A percentile compares a stretch with the other conserved stretches of the same genome.
These are phyloP conservation scores for Premnoplex brunnescens DNA, from an alignment of 2,797 vertebrate genomes.

Conservation along the genomic window DNA sequence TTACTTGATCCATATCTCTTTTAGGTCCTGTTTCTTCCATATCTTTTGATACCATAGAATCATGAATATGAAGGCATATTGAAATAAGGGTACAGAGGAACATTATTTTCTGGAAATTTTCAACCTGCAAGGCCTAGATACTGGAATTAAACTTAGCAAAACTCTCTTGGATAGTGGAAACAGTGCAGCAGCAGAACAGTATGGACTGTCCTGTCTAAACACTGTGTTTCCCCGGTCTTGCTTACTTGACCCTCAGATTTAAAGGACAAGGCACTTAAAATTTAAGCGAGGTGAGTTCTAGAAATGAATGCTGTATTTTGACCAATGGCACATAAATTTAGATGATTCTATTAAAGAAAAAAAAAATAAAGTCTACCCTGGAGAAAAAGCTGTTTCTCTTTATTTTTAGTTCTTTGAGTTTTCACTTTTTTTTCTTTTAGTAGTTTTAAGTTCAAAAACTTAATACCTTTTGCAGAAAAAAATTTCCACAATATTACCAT, in stretches of 20 bases:
- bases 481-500: not conserved
- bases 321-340: not conserved
- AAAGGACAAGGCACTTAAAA: not conserved
- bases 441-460: constrained; percentile 17
- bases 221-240: not conserved
- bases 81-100: not conserved
- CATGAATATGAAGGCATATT: not conserved
- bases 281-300: not conserved
- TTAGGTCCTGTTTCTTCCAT: not conserved
- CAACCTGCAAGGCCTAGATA: not conserved
- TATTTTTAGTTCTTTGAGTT: not conserved
- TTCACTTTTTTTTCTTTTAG: not conserved
- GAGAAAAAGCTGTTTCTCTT: not conserved
- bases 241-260: not conserved
- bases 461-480: constrained; percentile 11
- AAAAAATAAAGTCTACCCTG: not conserved
- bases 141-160: not conserved
- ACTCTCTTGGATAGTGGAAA: not conserved
- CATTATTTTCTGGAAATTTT: not conserved
- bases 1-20: not conserved
- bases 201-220: not conserved
- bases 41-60: not conserved
- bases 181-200: not conserved
- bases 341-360: not conserved
- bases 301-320: not conserved